Evolutionary conservation across 2,888 invertebrate genomes (phyloP).

Genomic region (Parnassius apollo): DNA sequence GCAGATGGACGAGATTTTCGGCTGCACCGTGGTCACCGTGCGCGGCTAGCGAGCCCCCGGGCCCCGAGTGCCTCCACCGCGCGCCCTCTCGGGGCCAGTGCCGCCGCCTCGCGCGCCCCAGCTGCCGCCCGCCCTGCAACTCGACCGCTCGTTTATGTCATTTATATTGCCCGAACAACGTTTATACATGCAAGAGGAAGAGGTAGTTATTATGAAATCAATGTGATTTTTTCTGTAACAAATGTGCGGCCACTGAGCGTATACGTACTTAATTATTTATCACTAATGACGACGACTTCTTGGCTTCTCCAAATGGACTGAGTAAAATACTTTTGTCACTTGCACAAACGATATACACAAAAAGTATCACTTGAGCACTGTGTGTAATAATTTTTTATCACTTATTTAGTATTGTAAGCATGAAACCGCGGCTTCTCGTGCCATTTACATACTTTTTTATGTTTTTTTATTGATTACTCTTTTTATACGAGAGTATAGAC

Average conservation of each 20-base stretch:
- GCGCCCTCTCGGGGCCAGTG: conserved; percentile 63
- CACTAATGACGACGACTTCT: conserved; percentile 48
- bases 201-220: conserved; percentile 65
- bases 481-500: conserved; percentile 31
- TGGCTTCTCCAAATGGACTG: conserved; percentile 64
- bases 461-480: conserved; percentile 15
- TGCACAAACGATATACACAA: conserved; percentile 57
- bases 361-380: conserved; percentile 49
- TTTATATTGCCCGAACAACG: conserved; percentile 64
- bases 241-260: neutral
- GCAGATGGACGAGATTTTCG: conserved; percentile 84
- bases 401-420: conserved; percentile 42
- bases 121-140: conserved; percentile 48
- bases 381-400: conserved; percentile 30
- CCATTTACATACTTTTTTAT: conserved; percentile 48
- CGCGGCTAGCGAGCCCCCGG: conserved; percentile 75
- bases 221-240: conserved; percentile 39
- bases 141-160: conserved; percentile 63
- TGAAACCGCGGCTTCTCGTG: conserved; percentile 70
- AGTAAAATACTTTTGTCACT: conserved; percentile 36
- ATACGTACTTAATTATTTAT: conserved; percentile 20
- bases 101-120: conserved; percentile 37
- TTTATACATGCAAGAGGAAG: conserved; percentile 67
- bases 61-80: conserved; percentile 64
- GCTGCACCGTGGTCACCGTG: conserved; percentile 78